phyloP scores from a whole-genome alignment of 2,113 vertebrate genomes.

The Chrysochloris asiatica region DNA sequence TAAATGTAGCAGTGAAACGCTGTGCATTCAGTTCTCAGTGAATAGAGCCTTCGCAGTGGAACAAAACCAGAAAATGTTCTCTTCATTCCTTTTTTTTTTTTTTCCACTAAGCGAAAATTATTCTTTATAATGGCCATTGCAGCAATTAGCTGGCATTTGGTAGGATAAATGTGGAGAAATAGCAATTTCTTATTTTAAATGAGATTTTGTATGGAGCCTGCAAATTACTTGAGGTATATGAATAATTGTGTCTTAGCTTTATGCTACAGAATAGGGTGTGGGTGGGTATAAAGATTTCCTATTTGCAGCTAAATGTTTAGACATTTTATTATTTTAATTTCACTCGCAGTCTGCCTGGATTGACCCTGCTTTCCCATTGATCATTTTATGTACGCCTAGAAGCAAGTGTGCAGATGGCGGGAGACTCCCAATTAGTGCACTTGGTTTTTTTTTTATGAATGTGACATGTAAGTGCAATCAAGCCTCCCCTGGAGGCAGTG shows the following conservation, averaged over 20 bases:
- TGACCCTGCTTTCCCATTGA: constrained; percentile 88
- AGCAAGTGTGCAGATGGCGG: constrained; percentile 85
- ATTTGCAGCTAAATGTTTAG: constrained; percentile 91
- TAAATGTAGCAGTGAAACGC: constrained; percentile 98
- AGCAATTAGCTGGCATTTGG: constrained; percentile 93
- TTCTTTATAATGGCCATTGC: constrained; percentile 91
- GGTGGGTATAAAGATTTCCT: constrained; percentile 90
- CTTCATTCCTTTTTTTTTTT: constrained; percentile 92
- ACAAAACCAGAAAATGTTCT: constrained; percentile 95
- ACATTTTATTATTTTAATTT: constrained; percentile 93
- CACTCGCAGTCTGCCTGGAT: constrained; percentile 86
- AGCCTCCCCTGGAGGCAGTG: constrained; percentile 76
- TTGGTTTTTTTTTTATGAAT: constrained; percentile 81
- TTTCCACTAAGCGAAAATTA: constrained; percentile 92
- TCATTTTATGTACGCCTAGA: constrained; percentile 84
- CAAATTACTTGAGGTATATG: constrained; percentile 91
- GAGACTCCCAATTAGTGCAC: constrained; percentile 85
- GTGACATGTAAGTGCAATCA: constrained; percentile 82
- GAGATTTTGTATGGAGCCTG: constrained; percentile 89
- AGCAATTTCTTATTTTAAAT: constrained; percentile 93
- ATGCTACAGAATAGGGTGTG: constrained; percentile 87
- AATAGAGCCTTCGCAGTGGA: constrained; percentile 94
- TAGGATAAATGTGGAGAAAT: constrained; percentile 91
- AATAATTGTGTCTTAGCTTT: constrained; percentile 89
- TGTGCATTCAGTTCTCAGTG: constrained; percentile 94